These are phyloP conservation scores for Aurelia aurita complex sp. Pacific DNA, from an alignment of 30 jellyfish, hydroid and myxozoan species.

Conservation along the genomic window DNA sequence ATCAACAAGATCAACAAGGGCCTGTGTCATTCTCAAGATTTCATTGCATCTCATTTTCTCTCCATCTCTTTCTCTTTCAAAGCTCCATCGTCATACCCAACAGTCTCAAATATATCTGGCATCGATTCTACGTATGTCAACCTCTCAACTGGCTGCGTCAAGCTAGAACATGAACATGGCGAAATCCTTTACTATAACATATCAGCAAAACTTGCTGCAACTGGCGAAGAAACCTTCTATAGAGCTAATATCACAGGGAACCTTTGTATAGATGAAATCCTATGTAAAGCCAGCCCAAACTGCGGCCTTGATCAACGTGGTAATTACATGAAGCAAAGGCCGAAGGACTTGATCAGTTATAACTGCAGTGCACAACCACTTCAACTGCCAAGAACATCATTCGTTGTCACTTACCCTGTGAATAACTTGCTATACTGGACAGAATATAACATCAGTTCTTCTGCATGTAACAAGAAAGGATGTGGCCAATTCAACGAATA, in stretches of 20 bases:
- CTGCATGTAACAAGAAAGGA: conserved; percentile 60
- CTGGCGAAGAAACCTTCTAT: conserved; percentile 14
- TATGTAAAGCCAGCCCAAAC: no score
- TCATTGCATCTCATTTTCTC: background rate
- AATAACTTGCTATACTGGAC: conserved; percentile 38
- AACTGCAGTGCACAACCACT: conserved; percentile 16
- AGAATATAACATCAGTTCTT: conserved; percentile 30
- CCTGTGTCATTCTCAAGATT: no score
- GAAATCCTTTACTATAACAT: conserved; percentile 29
- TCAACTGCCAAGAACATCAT: conserved; percentile 22
- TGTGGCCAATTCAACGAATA: conserved; percentile 48
- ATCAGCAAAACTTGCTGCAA: background rate
- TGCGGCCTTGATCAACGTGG: no score
- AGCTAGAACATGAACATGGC: conserved; percentile 42
- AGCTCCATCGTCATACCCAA: conserved; percentile 32
- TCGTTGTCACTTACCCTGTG: background rate
- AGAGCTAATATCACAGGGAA: conserved; percentile 1
- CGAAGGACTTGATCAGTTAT: background rate
- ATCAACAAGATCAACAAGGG: no score
- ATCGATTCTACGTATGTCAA: conserved; percentile 11
- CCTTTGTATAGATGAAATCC: background rate
- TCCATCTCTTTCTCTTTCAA: background rate
- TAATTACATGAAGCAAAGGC: no score
- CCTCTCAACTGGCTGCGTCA: conserved; percentile 25
- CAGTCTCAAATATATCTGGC: background rate